Conservation (phyloP, 2,113 vertebrate genomes). For the Orientallactaga bullata region DNA sequence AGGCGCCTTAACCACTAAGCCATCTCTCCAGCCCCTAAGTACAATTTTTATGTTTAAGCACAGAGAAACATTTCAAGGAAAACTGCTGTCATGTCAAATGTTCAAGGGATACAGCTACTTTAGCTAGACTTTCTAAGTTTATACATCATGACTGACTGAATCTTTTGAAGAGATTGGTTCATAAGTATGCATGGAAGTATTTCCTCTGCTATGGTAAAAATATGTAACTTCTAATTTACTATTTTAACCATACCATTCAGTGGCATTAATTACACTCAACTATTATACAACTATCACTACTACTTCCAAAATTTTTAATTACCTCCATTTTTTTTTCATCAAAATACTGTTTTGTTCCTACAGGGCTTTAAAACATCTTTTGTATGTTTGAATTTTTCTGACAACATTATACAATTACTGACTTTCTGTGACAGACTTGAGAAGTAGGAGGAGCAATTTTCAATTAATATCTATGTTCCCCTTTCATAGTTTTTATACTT, state of each 20-base stretch:
- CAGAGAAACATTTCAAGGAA: background rate
- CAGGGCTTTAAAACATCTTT: background rate
- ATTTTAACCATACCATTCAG: background rate
- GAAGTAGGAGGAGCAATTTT: background rate
- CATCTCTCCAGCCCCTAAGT: too few species aligned
- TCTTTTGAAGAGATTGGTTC: background rate
- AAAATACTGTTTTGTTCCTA: background rate
- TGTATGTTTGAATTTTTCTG: background rate
- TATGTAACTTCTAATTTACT: too few species aligned
- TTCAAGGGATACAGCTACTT: background rate
- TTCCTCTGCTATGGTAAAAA: background rate
- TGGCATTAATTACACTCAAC: background rate
- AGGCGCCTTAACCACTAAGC: too few species aligned
- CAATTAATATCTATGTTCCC: background rate
- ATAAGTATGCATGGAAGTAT: background rate
- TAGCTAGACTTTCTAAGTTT: conserved; percentile 1
- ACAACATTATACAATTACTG: too few species aligned
- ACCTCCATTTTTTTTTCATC: background rate
- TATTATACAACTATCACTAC: background rate
- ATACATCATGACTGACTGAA: background rate
- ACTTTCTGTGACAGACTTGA: background rate
- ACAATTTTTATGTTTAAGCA: background rate
- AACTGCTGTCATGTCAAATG: background rate
- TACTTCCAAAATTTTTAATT: background rate
- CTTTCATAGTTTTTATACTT: background rate